Base-by-base conservation (phyloP, 2,888 invertebrate species). In the Eristalinus sepulchralis region DNA sequence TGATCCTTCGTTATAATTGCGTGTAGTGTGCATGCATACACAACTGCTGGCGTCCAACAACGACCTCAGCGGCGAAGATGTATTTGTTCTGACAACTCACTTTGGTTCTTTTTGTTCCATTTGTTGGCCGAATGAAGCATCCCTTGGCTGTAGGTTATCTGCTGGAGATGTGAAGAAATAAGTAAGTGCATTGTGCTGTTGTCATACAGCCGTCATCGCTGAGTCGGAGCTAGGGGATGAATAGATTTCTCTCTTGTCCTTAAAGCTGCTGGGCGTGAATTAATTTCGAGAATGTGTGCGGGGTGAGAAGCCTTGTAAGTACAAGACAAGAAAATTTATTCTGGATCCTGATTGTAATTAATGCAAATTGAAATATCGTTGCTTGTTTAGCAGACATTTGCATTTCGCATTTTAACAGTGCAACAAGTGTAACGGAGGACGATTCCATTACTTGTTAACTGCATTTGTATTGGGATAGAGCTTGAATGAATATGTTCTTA, bases 361-460 rank as follows among this genome's bases (percentile, higher is more conserved):
- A 84, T 84, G 83, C 75, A 84, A 84, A 84, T 84, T 84, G 66
- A 66, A 70, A 76, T 75, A 70, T 79, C 39, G 34, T 36, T 0
- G 70, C 20, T 73, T 70, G 31, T 70, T 75, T 75, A 59, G 63
- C 2, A 11, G 22, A 47, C 20, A 57, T 47, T 62, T 80, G 80
- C 63, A 64, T 75, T 34, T 57, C 13, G 57, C 10, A 57, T 57
- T 33, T 17, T 47, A 17, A 17, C 22, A 11, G 47, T 53, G 68
- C 73, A 83, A 79, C 79, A 83, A 83, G 68, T 59, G 64, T 27
- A 57, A 33, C 33, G 10, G 20, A 13, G 1, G 20, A 4, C 13
- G 22, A 22, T 36, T 22, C 34, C 24, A 1, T 36, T 8, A 17
- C n/a, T 73, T 39, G n/a, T 71, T 39, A 9, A 17, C 31, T 67